Percentiles rank a stretch among this genome's conserved stretches.
Conservation (phyloP, 2,113 vertebrate genomes). For the Microtus pennsylvanicus region DNA sequence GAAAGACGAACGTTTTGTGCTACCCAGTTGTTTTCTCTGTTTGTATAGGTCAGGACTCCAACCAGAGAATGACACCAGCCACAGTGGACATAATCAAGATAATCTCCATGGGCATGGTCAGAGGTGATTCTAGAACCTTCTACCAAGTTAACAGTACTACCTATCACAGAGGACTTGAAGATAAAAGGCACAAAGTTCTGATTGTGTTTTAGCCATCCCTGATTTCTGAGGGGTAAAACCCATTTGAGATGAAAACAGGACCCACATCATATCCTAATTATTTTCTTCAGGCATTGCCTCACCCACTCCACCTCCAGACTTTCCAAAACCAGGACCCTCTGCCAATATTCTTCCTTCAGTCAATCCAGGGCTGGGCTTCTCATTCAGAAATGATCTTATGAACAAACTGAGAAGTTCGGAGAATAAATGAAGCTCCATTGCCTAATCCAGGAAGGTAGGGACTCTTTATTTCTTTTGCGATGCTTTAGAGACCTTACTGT, state of each 20-base stretch:
- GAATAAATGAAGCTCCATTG: background rate
- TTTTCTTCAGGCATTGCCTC: background rate
- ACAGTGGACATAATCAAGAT: background rate
- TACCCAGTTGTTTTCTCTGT: background rate
- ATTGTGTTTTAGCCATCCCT: conserved; percentile 14
- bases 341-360: background rate
- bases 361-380: background rate
- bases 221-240: background rate
- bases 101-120: background rate
- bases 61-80: background rate
- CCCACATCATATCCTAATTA: background rate
- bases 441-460: background rate
- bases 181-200: background rate
- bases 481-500: background rate
- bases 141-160: background rate
- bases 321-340: background rate
- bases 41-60: background rate
- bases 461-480: background rate
- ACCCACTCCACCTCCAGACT: background rate
- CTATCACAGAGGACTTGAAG: background rate
- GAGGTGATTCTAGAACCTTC: background rate
- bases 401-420: background rate
- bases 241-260: background rate
- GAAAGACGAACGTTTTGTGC: background rate
- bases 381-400: background rate